phyloP scores from a whole-genome alignment of 1,140 invertebrate genomes.

The Neodiprion lecontei region DNA sequence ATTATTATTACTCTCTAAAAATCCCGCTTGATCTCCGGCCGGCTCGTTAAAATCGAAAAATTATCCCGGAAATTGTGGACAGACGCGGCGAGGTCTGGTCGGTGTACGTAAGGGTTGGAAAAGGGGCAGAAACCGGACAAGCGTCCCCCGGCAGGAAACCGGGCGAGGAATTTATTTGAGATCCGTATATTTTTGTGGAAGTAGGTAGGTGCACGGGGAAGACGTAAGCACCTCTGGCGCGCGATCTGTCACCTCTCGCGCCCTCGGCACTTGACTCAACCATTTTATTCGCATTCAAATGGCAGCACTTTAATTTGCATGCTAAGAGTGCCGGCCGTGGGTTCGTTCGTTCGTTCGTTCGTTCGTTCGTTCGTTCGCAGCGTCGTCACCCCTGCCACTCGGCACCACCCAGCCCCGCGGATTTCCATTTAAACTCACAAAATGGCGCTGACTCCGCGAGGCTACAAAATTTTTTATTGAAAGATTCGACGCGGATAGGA shows the following conservation, averaged over 20 bases:
- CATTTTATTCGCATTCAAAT: slow-evolving; percentile 62
- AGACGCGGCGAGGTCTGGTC: too few species aligned
- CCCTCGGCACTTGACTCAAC: slow-evolving; percentile 36
- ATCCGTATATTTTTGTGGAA: not conserved
- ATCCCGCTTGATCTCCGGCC: too few species aligned
- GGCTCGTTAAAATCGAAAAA: too few species aligned
- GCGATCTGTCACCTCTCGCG: slow-evolving; percentile 46
- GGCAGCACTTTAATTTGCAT: slow-evolving; percentile 63
- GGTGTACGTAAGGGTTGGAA: too few species aligned
- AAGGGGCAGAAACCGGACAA: too few species aligned
- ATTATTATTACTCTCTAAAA: too few species aligned
- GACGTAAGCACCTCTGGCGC: slow-evolving; percentile 49
- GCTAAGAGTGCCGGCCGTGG: slow-evolving; percentile 54
- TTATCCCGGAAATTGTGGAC: too few species aligned
- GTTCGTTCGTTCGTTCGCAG: slow-evolving; percentile 33
- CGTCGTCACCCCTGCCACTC: slow-evolving; percentile 35
- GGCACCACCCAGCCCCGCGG: slow-evolving; percentile 36
- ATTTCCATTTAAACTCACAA: slow-evolving; percentile 64
- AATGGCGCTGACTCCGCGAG: slow-evolving; percentile 59
- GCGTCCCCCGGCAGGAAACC: not conserved
- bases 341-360: slow-evolving; percentile 24
- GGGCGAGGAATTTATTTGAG: slow-evolving; percentile 19
- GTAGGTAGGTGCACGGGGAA: slow-evolving; percentile 29
- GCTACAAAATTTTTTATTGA: slow-evolving; percentile 64
- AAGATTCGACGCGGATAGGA: slow-evolving; percentile 60